Base-by-base conservation (phyloP, 2,797 vertebrate genomes). In the Lithobates pipiens region DNA sequence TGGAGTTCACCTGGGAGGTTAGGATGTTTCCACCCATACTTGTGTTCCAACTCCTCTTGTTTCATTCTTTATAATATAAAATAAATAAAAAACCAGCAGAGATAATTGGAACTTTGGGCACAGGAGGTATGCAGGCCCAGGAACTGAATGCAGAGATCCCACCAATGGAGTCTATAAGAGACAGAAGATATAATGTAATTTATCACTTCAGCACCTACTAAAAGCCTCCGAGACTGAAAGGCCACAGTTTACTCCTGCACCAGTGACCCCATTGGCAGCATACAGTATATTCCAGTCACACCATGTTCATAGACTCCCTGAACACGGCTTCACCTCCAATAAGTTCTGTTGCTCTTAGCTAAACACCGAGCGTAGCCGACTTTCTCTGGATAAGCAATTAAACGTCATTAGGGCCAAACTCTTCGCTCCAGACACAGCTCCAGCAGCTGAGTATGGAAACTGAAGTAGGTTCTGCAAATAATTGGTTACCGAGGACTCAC, bases 331-430 rank as follows among this genome's bases (percentile, higher is more conserved):
- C 73, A 65, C 85, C 75, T 78, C 80, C 72, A 74, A 50, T 46
- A 67, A 54, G 29, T 67, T 63, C 61, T 16, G 34, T 9, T 39
- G 61, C 23, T 25, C 39, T 63, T 54, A 42, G 57, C 74, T 27
- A 67, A 76, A 86, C 84, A 81, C 73, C 73, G 73, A 36, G 68
- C 63, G 42, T 50, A 77, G 85, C 50, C 61, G 36, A 21, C 72
- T 71, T 71, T 21, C 68, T 80, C 85, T 86, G 85, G 85, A 72
- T 77, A 86, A 77, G 79, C 68, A 77, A 86, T 86, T 86, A 82
- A 73, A 86, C 57, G 65, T 82, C 68, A 70, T 82, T 72, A 82
- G 81, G 61, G 67, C 79, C 80, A 77, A 82, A 82, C 76, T 68
- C 63, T 77, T 82, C 46, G 72, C 80, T 86, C 67, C 67, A 86